Base-by-base conservation (phyloP, 2,113 vertebrate genomes). In the Dendrocopos noguchii region DNA sequence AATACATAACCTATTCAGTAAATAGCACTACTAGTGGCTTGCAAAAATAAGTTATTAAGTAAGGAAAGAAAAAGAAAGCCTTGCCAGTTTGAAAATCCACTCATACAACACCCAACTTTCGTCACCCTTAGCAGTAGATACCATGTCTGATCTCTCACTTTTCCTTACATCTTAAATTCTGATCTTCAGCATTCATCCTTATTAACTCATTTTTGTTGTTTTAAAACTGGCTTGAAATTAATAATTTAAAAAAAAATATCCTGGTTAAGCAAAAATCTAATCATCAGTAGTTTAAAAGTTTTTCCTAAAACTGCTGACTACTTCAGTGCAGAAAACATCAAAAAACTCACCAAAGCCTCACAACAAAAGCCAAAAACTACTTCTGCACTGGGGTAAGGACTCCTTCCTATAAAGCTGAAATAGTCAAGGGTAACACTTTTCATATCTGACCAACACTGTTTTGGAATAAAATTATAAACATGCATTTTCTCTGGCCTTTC, bases 1-100 rank as follows among this genome's bases (percentile, higher is more conserved):
- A 95, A 95, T 79, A 92, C n/a, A 66, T 90, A 79, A 92, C 56
- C 9, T 66, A 61, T 36, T 59, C 18, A 47, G 47, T 93, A 52
- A 74, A 67, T 0, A 20, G 59, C 44, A 73, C 6, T 7, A 10
- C 72, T 2, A 2, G 18, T 5, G 5, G 36, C 27, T 4, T 12
- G 5, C 47, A 72, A 79, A 80, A 87, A 33, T 44, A 91, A 74
- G 44, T 78, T 50, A 86, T 33, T 53, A 57, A 52, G 17, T 28
- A 60, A 71, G 44, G 52, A 60, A 80, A 73, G n/a, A 78, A 33
- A 24, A 13, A 81, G 46, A 82, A 89, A 93, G 15, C 21, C 15
- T 70, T 39, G 36, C 12, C 46, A 73, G 57, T 47, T 47, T 42
- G 55, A 74, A 91, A 91, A 93, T 12, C 9, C 25, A 8, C 22